phyloP scores from a whole-genome alignment of 2,113 vertebrate species.

The Etheostoma spectabile region DNA sequence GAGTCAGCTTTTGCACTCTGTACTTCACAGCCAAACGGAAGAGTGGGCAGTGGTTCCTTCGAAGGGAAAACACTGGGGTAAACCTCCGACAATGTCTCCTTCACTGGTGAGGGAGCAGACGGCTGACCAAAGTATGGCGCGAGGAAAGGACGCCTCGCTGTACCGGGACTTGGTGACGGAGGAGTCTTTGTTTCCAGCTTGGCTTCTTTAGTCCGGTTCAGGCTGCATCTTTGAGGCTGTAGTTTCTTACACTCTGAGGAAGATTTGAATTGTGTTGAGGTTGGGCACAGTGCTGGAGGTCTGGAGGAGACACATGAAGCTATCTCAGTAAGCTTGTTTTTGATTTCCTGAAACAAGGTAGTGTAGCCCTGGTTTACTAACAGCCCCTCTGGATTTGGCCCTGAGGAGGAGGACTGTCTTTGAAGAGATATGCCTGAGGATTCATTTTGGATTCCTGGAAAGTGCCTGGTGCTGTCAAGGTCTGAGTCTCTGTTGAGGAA shows the following conservation, averaged over 20 bases:
- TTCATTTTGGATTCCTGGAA: slow-evolving; percentile 7
- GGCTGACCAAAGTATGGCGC: background rate
- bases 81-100: slow-evolving; percentile 53
- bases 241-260: background rate
- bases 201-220: background rate
- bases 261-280: background rate
- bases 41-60: slow-evolving; percentile 65
- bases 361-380: background rate
- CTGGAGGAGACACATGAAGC: background rate
- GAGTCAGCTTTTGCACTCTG: slow-evolving; percentile 29
- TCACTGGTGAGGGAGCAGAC: background rate
- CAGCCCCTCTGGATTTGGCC: background rate
- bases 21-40: background rate
- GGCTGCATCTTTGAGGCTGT: background rate
- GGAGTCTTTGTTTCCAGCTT: slow-evolving; percentile 35
- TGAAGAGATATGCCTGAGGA: background rate
- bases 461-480: slow-evolving; percentile 16
- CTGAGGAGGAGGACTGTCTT: background rate
- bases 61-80: slow-evolving; percentile 54
- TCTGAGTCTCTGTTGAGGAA: slow-evolving; percentile 2
- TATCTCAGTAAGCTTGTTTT: background rate
- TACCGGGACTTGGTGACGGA: background rate
- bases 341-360: slow-evolving; percentile 15
- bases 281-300: background rate
- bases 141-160: background rate